Evolutionary conservation across 2,888 invertebrate genomes (phyloP), one percentile per base, ranked within the genome.

Genomic region (Thymelicus acteon): DNA sequence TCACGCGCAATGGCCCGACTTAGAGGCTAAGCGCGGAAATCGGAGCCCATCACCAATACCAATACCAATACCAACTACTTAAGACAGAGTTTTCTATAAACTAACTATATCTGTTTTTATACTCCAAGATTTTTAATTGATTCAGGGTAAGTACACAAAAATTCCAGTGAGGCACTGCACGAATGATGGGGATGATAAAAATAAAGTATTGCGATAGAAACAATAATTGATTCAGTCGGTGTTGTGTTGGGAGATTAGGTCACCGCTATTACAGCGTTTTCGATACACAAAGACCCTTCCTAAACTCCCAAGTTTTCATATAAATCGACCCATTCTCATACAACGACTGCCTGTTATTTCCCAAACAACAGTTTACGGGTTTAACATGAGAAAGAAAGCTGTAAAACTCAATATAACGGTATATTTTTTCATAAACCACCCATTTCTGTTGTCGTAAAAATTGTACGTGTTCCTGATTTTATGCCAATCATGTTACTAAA

Each of bases 351-450:
- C 74, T 73, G 78, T 83, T 82, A 80, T 80, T 80, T 78, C 70
- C 77, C 74, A 75, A 75, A 79, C 79, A 78, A 75, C 79, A 78
- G 76, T 81, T 83, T 82, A 80, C 76, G 78, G 74, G 74, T 76
- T 78, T 77, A 74, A 75, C 79, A 81, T 78, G 80, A 76, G 77
- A 75, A 75, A 54, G 73, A 62, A 72, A 76, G 80, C 79, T 75
- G 79, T 80, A 79, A 81, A 82, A 78, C 76, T 77, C 76, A 75
- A 78, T 80, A 78, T 78, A 78, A 77, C 72, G 71, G 73, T 75
- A 79, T 79, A 78, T 78, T 82, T 80, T 80, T 82, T 82, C 80
- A 82, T 82, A 82, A 82, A 80, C 75, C 72, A 72, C 71, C 76
- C 75, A 75, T 80, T 79, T 79, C 73, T 60, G 77, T 74, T 76